Percentiles rank a stretch among this genome's conserved stretches.
Conservation (phyloP, 2,888 invertebrate species). For the Ophion ventricosus region DNA sequence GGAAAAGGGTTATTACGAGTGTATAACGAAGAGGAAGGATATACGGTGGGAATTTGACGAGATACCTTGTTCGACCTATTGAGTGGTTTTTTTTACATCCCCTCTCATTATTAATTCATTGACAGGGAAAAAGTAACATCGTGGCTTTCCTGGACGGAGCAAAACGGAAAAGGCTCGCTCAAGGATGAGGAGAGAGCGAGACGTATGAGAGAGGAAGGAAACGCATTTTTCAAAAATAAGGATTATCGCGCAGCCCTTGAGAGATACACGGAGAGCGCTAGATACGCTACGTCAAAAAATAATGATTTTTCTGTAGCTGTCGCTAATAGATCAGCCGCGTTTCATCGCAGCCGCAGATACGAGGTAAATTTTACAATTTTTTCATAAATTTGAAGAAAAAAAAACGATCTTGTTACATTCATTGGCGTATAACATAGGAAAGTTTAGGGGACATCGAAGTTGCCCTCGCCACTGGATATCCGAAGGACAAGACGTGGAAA, state of each 20-base stretch:
- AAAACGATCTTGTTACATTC: neutral
- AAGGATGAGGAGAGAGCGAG: conserved; percentile 80
- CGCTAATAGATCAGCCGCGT: conserved; percentile 89
- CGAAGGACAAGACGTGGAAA: conserved; percentile 87
- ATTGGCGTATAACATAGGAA: conserved; percentile 82
- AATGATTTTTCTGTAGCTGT: conserved; percentile 87
- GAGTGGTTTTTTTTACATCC: neutral
- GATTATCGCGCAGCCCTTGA: conserved; percentile 84
- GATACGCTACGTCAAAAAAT: conserved; percentile 85
- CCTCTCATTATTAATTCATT: neutral
- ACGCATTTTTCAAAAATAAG: conserved; percentile 85
- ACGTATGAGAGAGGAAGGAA: conserved; percentile 84
- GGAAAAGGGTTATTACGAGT: conserved; percentile 73
- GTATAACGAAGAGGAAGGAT: conserved; percentile 67
- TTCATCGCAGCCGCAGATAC: conserved; percentile 86
- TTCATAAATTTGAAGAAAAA: too few species aligned
- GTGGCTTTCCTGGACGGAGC: conserved; percentile 80
- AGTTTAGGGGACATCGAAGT: conserved; percentile 87
- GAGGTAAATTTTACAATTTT: conserved; percentile 83
- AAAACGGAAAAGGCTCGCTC: conserved; percentile 67
- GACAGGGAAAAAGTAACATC: conserved; percentile 77
- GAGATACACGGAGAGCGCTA: conserved; percentile 87
- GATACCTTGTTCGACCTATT: neutral
- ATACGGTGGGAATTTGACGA: conserved; percentile 69
- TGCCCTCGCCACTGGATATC: conserved; percentile 87